phyloP scores from a whole-genome alignment of 2,113 vertebrate genomes.

The Vireo altiloquus region DNA sequence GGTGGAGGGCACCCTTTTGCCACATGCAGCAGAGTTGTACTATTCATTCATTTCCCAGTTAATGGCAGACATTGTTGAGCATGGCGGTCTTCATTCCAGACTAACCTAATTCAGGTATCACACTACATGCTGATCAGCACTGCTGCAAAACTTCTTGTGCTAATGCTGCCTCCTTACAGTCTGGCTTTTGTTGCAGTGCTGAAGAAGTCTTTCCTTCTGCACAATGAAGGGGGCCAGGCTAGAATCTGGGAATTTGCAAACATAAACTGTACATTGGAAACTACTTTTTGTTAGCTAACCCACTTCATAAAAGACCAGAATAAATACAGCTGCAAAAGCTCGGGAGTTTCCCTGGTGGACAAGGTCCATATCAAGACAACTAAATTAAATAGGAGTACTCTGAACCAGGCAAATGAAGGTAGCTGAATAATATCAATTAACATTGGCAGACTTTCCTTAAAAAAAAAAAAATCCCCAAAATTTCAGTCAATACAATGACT shows the following conservation, averaged over 20 bases:
- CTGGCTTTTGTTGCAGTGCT: neutral
- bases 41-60: neutral
- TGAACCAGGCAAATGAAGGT: neutral
- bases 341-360: neutral
- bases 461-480: neutral
- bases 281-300: neutral
- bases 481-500: neutral
- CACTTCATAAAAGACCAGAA: neutral
- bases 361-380: neutral
- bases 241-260: neutral
- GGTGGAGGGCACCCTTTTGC: neutral
- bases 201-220: neutral
- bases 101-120: neutral
- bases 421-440: neutral
- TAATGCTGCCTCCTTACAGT: neutral
- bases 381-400: neutral
- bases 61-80: neutral
- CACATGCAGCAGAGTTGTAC: neutral
- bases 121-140: neutral
- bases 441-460: neutral
- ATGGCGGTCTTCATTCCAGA: neutral
- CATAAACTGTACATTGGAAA: neutral
- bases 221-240: neutral
- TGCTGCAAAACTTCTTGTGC: neutral
- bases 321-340: slow-evolving; percentile 18